Percentiles rank a stretch among this genome's conserved stretches.
These are phyloP conservation scores for Pterostichus madidus DNA, from an alignment of 2,888 invertebrate species.

Conservation along the genomic window DNA sequence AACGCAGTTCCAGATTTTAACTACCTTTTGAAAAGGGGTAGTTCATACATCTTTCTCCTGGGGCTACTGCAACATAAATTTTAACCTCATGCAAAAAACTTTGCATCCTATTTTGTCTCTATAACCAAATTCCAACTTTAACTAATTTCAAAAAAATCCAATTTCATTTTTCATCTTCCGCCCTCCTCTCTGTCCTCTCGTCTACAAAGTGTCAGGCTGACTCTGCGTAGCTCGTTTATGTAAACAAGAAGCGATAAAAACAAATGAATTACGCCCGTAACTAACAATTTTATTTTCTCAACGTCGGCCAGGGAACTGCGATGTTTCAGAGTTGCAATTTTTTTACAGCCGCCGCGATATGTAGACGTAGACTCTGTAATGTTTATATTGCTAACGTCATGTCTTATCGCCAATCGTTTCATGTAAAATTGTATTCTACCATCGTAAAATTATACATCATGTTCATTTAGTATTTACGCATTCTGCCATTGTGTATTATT, in stretches of 20 bases:
- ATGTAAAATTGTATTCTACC: slow-evolving; percentile 35
- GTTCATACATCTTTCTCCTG: slow-evolving; percentile 8
- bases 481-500: slow-evolving; percentile 27
- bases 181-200: background rate
- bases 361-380: slow-evolving; percentile 20
- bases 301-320: slow-evolving; percentile 26
- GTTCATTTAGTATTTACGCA: slow-evolving; percentile 15
- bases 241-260: slow-evolving; percentile 59
- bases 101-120: slow-evolving; percentile 32
- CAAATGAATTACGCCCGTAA: slow-evolving; percentile 59
- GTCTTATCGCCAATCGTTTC: slow-evolving; percentile 51
- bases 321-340: slow-evolving; percentile 61
- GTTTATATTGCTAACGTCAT: slow-evolving; percentile 23
- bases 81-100: slow-evolving; percentile 29
- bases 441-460: slow-evolving; percentile 10
- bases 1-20: too few relatives aligned
- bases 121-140: slow-evolving; percentile 38
- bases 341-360: slow-evolving; percentile 57
- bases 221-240: slow-evolving; percentile 49
- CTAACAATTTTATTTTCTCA: slow-evolving; percentile 64
- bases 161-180: slow-evolving; percentile 44
- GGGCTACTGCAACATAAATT: slow-evolving; percentile 18
- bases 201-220: slow-evolving; percentile 8
- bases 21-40: too few relatives aligned
- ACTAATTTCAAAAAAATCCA: slow-evolving; percentile 49